phyloP scores from a whole-genome alignment of 2,113 vertebrate species.

The Epinephelus cyanopodus region DNA sequence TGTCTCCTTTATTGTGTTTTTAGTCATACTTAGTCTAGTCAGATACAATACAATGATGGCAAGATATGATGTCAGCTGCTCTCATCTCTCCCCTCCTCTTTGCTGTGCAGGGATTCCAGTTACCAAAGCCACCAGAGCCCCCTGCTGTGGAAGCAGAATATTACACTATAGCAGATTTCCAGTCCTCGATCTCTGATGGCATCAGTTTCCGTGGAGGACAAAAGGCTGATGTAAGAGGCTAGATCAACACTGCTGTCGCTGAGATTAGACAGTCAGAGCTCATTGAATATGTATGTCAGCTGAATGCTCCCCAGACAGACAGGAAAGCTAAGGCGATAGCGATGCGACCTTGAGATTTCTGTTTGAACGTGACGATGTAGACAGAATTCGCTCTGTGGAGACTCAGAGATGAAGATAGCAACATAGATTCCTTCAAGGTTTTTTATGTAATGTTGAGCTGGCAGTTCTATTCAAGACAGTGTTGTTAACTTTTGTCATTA shows the following conservation, averaged over 20 bases:
- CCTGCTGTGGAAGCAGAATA: conserved; percentile 99
- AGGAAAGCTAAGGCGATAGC: conserved; percentile 24
- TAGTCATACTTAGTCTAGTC: not conserved
- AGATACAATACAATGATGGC: conserved; percentile 2
- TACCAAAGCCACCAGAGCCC: conserved; percentile 97
- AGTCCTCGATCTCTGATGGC: conserved; percentile 97
- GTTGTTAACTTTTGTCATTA: not conserved
- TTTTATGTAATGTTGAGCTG: not conserved
- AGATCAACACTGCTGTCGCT: conserved; percentile 25
- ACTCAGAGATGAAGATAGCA: conserved; percentile 27
- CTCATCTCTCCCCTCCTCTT: conserved; percentile 12
- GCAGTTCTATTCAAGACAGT: not conserved
- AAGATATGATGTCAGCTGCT: conserved; percentile 37
- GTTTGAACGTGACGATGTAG: conserved; percentile 36
- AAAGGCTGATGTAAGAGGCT: conserved; percentile 94
- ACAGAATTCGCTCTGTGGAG: conserved; percentile 18
- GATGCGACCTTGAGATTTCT: conserved; percentile 53
- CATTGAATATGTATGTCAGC: conserved; percentile 47
- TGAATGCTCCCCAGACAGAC: conserved; percentile 19
- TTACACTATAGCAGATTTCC: conserved; percentile 99
- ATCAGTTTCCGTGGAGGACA: conserved; percentile 99
- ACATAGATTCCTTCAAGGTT: not conserved
- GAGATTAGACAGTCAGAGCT: conserved; percentile 39
- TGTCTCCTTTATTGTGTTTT: not conserved
- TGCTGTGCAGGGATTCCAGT: conserved; percentile 92